Conservation (phyloP, 2,888 invertebrate genomes). For the Stenchaetothrips biformis region DNA sequence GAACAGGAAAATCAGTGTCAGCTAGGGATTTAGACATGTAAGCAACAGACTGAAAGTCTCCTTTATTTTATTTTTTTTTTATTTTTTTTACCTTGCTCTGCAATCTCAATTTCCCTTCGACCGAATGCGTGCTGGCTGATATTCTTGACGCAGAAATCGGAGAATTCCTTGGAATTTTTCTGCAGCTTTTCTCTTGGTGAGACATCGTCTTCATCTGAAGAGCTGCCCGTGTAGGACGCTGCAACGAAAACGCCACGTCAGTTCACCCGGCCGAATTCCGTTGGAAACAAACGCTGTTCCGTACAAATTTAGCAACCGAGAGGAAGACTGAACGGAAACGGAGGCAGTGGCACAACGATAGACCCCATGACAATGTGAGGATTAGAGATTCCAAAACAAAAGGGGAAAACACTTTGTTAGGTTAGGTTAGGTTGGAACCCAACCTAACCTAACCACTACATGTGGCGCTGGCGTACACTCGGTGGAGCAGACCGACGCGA, state of each 20-base stretch:
- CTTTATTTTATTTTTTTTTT: neutral
- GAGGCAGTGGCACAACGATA: too few relatives aligned
- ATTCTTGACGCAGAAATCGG: conserved; percentile 91
- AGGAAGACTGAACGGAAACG: too few relatives aligned
- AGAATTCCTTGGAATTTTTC: conserved; percentile 74
- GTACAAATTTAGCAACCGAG: too few relatives aligned
- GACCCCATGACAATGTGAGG: too few relatives aligned
- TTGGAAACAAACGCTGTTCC: too few relatives aligned
- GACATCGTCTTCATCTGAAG: conserved; percentile 89
- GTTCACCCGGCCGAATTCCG: too few relatives aligned
- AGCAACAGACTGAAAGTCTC: conserved; percentile 5
- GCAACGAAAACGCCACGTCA: conserved; percentile 33
- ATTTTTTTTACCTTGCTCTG: conserved; percentile 71
- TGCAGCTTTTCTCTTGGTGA: conserved; percentile 91
- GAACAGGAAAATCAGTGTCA: conserved; percentile 31
- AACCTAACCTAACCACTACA: too few relatives aligned
- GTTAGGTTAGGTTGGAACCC: too few relatives aligned
- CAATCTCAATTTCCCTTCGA: conserved; percentile 93
- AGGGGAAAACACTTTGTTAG: too few relatives aligned
- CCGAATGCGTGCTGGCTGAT: conserved; percentile 92
- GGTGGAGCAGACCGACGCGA: conserved; percentile 43
- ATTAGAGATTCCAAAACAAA: too few relatives aligned
- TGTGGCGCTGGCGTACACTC: conserved; percentile 40
- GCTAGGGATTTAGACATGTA: neutral
- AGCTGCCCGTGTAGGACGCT: conserved; percentile 71